Evolutionary conservation across 1,140 invertebrate genomes (phyloP).

Genomic region (Euura lappo): DNA sequence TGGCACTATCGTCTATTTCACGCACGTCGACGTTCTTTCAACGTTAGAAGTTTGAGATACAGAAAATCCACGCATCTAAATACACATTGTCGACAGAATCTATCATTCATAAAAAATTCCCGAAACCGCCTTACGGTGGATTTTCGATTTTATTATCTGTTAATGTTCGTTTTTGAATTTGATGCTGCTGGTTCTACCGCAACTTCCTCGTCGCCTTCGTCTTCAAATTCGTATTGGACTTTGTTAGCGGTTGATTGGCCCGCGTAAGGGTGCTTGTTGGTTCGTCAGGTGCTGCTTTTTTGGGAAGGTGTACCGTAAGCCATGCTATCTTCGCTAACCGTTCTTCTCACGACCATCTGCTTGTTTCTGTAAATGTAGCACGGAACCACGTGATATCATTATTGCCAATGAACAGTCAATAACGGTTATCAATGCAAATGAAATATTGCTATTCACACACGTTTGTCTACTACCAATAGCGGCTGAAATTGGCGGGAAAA

Average conservation of each 20-base stretch:
- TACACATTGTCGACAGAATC: too few relatives aligned
- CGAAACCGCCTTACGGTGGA: background rate
- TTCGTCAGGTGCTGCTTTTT: slow-evolving; percentile 2
- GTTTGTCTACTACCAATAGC: slow-evolving; percentile 18
- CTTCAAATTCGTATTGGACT: background rate
- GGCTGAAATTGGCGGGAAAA: slow-evolving; percentile 48
- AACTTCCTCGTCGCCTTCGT: background rate
- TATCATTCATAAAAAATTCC: too few relatives aligned
- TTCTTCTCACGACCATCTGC: slow-evolving; percentile 24
- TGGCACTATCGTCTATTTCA: too few relatives aligned
- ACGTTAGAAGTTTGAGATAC: too few relatives aligned
- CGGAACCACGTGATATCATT: background rate
- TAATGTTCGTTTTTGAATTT: background rate
- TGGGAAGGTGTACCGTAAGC: background rate
- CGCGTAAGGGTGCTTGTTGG: background rate
- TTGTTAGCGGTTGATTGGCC: background rate
- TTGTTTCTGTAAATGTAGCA: slow-evolving; percentile 20
- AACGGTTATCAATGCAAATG: slow-evolving; percentile 12
- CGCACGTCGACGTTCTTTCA: too few relatives aligned
- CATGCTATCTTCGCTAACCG: slow-evolving; percentile 32
- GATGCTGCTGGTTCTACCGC: background rate
- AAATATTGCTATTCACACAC: slow-evolving; percentile 4
- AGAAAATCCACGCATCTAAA: too few relatives aligned
- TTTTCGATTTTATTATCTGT: slow-evolving; percentile 1
- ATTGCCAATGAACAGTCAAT: background rate